Base-by-base conservation (phyloP, 2,888 invertebrate genomes). In the Drosophila kambysellisi region DNA sequence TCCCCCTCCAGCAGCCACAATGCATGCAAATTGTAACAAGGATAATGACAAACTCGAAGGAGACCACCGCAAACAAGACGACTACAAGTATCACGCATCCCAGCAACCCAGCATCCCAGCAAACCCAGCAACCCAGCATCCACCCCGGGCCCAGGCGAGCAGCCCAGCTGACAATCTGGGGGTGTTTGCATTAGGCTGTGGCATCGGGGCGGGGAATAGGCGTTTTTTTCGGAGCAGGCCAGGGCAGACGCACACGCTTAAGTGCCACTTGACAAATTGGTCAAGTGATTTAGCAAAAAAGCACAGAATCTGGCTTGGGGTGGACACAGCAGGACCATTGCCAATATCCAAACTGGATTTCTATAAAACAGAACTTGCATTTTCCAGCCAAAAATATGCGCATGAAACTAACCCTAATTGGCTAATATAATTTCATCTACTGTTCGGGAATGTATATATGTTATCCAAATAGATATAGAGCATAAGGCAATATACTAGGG, bases 191-290 rank as follows among this genome's bases (percentile, higher is more conserved):
- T 33, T 46, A 6, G 39, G 15, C 5, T 29, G 11, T 20, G 43
- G 43, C 11, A 12, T 11, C 43, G 35, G 25, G 15, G 35, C 53
- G 53, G 54, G 11, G 17, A 54, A 54, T 37, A 29, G 54, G 56
- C 46, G 25, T 56, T 39, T 56, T n/a, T 29, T 39, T 25, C 54
- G 39, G 37, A 37, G 29, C 54, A n/a, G 37, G 54, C 29, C 30
- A n/a, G n/a, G 39, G 68, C 64, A 48, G 72, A 71, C 76, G 79
- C 74, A 85, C 82, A 83, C 83, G 78, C 82, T 82, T 88, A 88
- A 88, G 82, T 88, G 88, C 82, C 89, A 92, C 89, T 91, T 91
- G 91, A 91, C 91, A 92, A 92, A 92, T 92, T 92, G 92, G 91
- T 91, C 92, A 92, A 92, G 90, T 92, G 91, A 92, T 92, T 92